Base-by-base conservation (phyloP, 1,140 invertebrate genomes). In the Copidosoma floridanum region DNA sequence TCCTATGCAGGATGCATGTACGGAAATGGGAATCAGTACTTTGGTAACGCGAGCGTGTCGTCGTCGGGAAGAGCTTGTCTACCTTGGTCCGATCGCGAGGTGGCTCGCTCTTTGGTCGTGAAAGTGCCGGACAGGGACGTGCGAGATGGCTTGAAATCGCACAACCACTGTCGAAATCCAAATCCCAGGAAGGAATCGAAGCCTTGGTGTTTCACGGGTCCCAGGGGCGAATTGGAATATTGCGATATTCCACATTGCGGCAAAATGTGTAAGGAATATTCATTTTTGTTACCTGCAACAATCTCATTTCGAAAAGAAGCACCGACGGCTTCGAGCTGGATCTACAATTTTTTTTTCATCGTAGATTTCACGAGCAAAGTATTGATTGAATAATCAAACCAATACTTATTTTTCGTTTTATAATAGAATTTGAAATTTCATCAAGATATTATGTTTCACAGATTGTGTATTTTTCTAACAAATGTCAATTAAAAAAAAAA, bases 81-180 rank as follows among this genome's bases (percentile, higher is more conserved):
- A 23, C 55, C 75, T 1, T 85, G 84, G 84, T 71, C 73, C 12
- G 70, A 78, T 63, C 69, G 74, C 4, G 63, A 60, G 38, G 74
- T 83, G 5, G 57, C 70, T 27, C 67, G 77, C 46, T 71, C 73
- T 12, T 71, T 84, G 27, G 66, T 61, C 26, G 52, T 70, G 7
- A 72, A 67, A 26, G 77, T 79, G 61, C 6, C 65, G 14, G 70
- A 67, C 62, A 40, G 60, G 24, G 67, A 71, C 6, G 57, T 71
- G 26, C 71, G 71, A 37, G 61, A 73, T 3, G 74, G 74, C 64
- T 66, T 84, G 38, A 68, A 68, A 54, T 66, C 58, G 1, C 82
- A 85, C 56, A 84, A 85, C 67, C 81, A 79, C 61, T 86, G 85
- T 62, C 75, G 84, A 55, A 85, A 85, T 72, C 81, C 82, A 1